Evolutionary conservation across 2,113 vertebrate genomes (phyloP).

Genomic region (Cyanoliseus patagonus): DNA sequence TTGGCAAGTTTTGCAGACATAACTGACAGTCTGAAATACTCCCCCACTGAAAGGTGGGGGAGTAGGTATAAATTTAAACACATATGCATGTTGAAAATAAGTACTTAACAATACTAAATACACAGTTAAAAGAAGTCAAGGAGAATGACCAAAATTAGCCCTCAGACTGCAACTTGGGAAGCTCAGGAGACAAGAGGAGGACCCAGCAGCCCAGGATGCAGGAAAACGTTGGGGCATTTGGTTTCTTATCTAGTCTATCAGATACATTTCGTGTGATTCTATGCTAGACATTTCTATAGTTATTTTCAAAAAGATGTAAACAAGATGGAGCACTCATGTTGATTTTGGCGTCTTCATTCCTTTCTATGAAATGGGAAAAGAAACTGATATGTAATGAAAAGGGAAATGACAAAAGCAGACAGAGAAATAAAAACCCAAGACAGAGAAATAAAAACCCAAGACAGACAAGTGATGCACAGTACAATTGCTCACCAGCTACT

Average conservation of each 20-base stretch:
- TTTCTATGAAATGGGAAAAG: background rate
- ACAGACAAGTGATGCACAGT: background rate
- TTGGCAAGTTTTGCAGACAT: slow-evolving; percentile 22
- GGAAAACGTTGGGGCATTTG: background rate
- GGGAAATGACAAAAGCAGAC: background rate
- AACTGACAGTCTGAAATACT: background rate
- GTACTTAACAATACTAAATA: background rate
- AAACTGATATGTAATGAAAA: background rate
- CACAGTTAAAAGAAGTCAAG: background rate
- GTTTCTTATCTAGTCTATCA: background rate
- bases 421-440: background rate
- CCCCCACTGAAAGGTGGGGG: background rate
- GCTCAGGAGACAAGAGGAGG: background rate
- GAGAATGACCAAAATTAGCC: background rate
- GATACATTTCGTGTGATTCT: background rate
- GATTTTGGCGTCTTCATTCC: background rate
- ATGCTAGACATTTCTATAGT: background rate
- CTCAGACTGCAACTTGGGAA: background rate
- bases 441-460: background rate
- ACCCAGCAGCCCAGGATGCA: background rate
- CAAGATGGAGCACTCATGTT: background rate
- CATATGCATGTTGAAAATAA: background rate
- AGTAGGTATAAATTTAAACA: slow-evolving; percentile 48
- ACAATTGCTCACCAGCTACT: background rate
- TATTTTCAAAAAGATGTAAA: background rate